phyloP scores from a whole-genome alignment of 1,140 invertebrate genomes.

The Ceratina australensis region DNA sequence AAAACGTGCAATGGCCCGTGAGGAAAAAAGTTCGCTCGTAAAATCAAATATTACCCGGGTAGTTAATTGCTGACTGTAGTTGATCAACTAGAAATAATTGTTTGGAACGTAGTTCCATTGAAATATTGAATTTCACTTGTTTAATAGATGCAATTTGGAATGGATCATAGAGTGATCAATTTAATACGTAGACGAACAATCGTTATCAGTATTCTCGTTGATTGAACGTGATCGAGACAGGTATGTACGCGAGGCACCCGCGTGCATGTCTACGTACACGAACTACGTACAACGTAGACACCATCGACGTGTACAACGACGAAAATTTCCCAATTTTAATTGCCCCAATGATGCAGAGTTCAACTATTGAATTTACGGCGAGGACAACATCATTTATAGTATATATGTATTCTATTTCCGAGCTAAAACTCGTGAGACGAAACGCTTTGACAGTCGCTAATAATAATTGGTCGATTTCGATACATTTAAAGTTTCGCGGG shows the following conservation, averaged over 20 bases:
- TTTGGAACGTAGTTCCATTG: background rate
- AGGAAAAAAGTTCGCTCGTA: background rate
- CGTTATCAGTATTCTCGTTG: slow-evolving; percentile 28
- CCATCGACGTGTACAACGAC: slow-evolving; percentile 35
- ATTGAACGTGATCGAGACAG: slow-evolving; percentile 3
- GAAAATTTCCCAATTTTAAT: slow-evolving; percentile 49
- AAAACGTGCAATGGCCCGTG: too few species aligned
- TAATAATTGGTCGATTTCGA: background rate
- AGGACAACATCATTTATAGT: background rate
- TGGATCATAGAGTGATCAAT: slow-evolving; percentile 36
- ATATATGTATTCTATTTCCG: background rate
- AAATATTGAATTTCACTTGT: background rate
- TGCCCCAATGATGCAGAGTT: slow-evolving; percentile 23
- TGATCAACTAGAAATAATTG: too few species aligned
- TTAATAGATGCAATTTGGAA: background rate
- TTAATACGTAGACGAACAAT: slow-evolving; percentile 35
- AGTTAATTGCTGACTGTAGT: too few species aligned
- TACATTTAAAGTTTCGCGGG: too few species aligned
- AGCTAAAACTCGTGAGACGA: background rate
- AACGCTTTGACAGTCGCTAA: background rate
- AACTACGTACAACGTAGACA: slow-evolving; percentile 40
- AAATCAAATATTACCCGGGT: background rate
- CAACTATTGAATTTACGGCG: slow-evolving; percentile 11
- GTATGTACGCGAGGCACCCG: too few species aligned
- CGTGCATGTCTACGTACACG: background rate